Percentiles rank a stretch among this genome's conserved stretches.
These are phyloP conservation scores for Tenthredo amoena DNA, from an alignment of 2,888 invertebrate species.

Conservation along the genomic window DNA sequence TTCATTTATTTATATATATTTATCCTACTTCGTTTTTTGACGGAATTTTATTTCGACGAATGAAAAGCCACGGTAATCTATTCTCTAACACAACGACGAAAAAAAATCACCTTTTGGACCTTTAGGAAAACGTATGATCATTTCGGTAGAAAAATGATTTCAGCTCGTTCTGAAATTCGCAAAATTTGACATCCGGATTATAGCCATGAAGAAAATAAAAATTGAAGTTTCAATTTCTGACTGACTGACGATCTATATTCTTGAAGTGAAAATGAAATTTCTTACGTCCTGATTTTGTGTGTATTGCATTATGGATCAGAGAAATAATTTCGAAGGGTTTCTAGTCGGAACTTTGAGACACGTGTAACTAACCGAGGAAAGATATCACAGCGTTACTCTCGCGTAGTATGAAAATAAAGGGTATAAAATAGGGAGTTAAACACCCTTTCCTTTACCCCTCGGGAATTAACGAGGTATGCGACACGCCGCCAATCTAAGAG, in stretches of 20 bases:
- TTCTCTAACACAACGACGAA: not conserved
- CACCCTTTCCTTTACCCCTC: conserved; percentile 23
- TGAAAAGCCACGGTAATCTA: not conserved
- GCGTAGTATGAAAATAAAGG: conserved; percentile 25
- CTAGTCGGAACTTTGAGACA: not conserved
- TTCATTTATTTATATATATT: not conserved
- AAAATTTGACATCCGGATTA: not conserved
- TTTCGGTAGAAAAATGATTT: not conserved
- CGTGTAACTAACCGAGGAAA: not conserved
- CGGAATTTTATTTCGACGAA: not conserved
- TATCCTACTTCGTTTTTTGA: not conserved
- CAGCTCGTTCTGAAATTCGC: not conserved
- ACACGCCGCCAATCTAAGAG: conserved; percentile 26
- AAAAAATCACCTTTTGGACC: not conserved
- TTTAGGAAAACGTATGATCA: too few species aligned
- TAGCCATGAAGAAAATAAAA: too few species aligned
- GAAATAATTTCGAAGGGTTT: too few species aligned
- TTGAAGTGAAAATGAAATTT: not conserved
- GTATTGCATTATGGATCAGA: not conserved
- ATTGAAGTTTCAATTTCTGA: not conserved
- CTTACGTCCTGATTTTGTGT: not conserved
- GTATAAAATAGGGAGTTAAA: conserved; percentile 26
- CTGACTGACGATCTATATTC: not conserved
- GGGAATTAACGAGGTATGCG: conserved; percentile 33
- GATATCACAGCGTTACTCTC: conserved; percentile 17